A percentile compares a stretch with the other conserved stretches of the same genome.
Conservation (phyloP, 1,140 invertebrate genomes). For the Lysiphlebus fabarum region DNA sequence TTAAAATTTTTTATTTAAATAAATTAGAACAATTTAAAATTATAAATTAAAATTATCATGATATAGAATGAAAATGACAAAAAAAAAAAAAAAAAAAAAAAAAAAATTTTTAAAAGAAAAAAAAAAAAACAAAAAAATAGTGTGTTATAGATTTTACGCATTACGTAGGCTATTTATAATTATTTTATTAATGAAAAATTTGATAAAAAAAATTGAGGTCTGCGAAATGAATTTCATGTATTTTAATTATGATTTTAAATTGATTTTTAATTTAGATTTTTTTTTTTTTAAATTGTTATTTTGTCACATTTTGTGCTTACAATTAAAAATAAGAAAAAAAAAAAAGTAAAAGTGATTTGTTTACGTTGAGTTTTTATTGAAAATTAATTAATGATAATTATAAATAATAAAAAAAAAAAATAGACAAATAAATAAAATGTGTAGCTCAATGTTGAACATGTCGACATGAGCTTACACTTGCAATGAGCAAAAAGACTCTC, state of each 20-base stretch:
- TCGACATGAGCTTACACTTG: slow-evolving; percentile 7
- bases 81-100: not conserved
- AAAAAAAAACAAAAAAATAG: not conserved
- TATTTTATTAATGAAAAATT: not conserved
- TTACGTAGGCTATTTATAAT: slow-evolving; percentile 12
- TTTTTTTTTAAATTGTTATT: too few relatives aligned
- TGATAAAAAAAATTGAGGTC: not conserved
- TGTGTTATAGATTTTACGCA: not conserved
- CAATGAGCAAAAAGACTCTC: not conserved
- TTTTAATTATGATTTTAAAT: slow-evolving; percentile 1
- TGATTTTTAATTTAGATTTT: not conserved
- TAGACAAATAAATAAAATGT: not conserved
- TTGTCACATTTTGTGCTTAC: not conserved
- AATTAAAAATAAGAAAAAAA: too few relatives aligned
- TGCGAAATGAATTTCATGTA: too few relatives aligned
- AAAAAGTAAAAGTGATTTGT: not conserved
- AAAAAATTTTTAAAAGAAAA: too few relatives aligned
- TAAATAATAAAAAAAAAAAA: not conserved
- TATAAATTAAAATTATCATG: too few relatives aligned
- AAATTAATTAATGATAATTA: not conserved
- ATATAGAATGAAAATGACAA: too few relatives aligned
- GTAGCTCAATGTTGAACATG: slow-evolving; percentile 1
- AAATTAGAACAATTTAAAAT: too few relatives aligned
- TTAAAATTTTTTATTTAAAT: too few relatives aligned
- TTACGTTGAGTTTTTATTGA: slow-evolving; percentile 5